These are phyloP conservation scores for Lottia gigantea DNA, from an alignment of 2,888 invertebrate species.

Conservation along the genomic window DNA sequence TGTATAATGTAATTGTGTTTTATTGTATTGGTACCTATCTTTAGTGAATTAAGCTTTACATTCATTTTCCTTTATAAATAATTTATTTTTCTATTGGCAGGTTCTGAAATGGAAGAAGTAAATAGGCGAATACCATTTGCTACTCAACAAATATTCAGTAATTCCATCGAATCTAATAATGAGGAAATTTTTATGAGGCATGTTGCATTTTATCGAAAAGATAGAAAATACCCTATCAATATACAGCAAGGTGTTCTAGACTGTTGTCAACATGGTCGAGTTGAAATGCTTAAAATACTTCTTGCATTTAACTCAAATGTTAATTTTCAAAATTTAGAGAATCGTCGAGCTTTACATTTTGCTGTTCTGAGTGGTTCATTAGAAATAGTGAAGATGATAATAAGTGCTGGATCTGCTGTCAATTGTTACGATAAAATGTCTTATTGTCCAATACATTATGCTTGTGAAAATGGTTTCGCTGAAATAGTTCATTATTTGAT, in stretches of 20 bases:
- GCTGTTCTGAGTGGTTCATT: constrained; percentile 43
- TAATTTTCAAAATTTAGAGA: constrained; percentile 1
- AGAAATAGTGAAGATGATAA: constrained; percentile 32
- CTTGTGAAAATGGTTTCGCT: constrained; percentile 36
- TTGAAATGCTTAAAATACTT: neutral
- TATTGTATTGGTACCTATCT: too few species aligned
- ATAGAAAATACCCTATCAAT: neutral
- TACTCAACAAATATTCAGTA: neutral
- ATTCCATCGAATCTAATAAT: neutral
- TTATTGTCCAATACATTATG: constrained; percentile 35
- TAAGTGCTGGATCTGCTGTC: constrained; percentile 31
- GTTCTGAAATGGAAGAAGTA: neutral
- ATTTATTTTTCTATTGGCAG: too few species aligned
- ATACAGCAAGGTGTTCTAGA: neutral
- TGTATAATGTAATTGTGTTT: too few species aligned
- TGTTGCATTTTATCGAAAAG: neutral
- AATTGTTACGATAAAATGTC: constrained; percentile 35
- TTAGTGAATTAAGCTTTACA: too few species aligned
- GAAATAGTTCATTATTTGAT: constrained; percentile 33
- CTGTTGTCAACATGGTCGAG: neutral
- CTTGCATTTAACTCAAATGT: neutral
- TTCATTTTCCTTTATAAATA: too few species aligned
- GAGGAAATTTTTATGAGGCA: neutral
- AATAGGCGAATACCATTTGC: neutral
- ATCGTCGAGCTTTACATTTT: constrained; percentile 36